phyloP scores from a whole-genome alignment of 1,140 invertebrate genomes.

The Habropoda laboriosa region DNA sequence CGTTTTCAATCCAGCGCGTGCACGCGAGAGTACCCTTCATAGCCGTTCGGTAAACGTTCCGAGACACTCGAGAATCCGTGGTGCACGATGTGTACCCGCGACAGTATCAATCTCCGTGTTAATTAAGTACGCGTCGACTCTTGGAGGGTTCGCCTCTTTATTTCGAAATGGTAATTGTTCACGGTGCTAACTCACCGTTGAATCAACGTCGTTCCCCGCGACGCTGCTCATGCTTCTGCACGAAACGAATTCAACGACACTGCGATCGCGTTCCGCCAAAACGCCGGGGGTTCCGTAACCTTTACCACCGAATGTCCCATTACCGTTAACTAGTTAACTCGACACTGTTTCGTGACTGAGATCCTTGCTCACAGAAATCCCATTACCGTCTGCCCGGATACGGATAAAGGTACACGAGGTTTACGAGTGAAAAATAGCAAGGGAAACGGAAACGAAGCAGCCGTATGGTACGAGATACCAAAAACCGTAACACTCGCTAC shows the following conservation, averaged over 20 bases:
- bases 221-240: conserved; percentile 1
- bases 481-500: conserved; percentile 66
- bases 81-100: background rate
- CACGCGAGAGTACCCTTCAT: conserved; percentile 14
- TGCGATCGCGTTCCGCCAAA: conserved; percentile 11
- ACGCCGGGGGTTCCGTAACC: background rate
- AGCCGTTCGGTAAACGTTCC: conserved; percentile 1
- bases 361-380: conserved; percentile 6
- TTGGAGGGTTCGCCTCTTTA: too few relatives aligned
- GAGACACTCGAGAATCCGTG: conserved; percentile 18
- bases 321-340: background rate
- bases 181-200: conserved; percentile 5
- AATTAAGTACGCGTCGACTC: conserved; percentile 3
- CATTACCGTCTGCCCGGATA: background rate
- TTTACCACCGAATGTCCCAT: conserved; percentile 10
- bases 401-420: background rate
- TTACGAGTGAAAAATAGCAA: background rate
- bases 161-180: conserved; percentile 38
- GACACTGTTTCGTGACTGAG: background rate
- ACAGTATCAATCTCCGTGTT: background rate
- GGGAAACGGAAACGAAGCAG: background rate
- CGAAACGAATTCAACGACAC: background rate
- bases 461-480: background rate
- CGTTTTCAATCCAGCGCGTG: conserved; percentile 19
- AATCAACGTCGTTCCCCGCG: conserved; percentile 14